Evolutionary conservation across 2,797 vertebrate species (phyloP).

Genomic region (Myotis planiceps): DNA sequence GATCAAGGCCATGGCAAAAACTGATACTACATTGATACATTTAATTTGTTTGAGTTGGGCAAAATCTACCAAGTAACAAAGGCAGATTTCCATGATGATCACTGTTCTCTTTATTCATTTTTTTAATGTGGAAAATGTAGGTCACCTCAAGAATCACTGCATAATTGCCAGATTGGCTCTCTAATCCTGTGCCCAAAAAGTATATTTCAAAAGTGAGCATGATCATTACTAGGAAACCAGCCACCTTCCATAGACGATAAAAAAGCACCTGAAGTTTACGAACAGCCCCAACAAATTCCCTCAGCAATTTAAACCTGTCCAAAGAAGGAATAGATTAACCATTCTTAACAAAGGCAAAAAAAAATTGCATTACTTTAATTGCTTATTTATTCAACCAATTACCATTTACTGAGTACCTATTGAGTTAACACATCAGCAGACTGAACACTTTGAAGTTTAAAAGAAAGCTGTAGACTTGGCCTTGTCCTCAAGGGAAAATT

Average conservation of each 20-base stretch:
- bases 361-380: conserved; percentile 75
- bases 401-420: conserved; percentile 30
- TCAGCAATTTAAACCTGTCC: neutral
- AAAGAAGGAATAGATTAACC: conserved; percentile 43
- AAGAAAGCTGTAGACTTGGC: conserved; percentile 50
- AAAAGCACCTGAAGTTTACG: conserved; percentile 14
- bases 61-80: conserved; percentile 8
- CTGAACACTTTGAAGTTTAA: conserved; percentile 19
- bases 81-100: neutral
- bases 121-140: conserved; percentile 32
- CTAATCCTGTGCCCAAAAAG: neutral
- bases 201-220: neutral
- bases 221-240: neutral
- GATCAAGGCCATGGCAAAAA: neutral
- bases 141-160: neutral
- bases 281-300: neutral
- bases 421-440: neutral
- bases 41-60: neutral
- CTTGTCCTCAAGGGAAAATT: conserved; percentile 63
- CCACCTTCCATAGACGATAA: neutral
- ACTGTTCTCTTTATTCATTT: neutral
- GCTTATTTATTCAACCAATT: conserved; percentile 31
- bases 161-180: neutral
- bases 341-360: conserved; percentile 81
- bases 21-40: neutral